Evolutionary conservation across 2,888 invertebrate species (phyloP).

Genomic region (Pseudococcus jackbeardsleyi): DNA sequence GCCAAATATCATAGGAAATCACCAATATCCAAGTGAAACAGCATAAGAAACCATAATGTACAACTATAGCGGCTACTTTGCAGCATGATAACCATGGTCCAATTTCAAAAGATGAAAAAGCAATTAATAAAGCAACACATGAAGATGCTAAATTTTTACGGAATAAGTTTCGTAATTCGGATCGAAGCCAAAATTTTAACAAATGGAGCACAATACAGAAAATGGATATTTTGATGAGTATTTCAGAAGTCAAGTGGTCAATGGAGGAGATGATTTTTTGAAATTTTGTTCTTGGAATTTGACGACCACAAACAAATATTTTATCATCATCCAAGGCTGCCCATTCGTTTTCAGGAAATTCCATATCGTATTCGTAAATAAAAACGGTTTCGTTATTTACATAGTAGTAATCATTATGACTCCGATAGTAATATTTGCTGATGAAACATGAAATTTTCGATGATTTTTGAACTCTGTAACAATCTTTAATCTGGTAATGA

Average conservation of each 20-base stretch:
- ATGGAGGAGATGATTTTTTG: background rate
- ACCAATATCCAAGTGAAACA: slow-evolving; percentile 74
- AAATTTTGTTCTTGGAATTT: background rate
- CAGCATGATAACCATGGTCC: slow-evolving; percentile 70
- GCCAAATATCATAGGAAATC: slow-evolving; percentile 73
- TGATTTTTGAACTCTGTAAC: background rate
- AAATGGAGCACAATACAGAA: slow-evolving; percentile 71
- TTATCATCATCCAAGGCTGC: too few relatives aligned
- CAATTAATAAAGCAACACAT: slow-evolving; percentile 71
- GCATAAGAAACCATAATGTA: slow-evolving; percentile 72
- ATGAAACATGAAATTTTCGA: background rate
- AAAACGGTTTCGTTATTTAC: slow-evolving; percentile 35
- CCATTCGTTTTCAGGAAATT: background rate
- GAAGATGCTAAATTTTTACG: slow-evolving; percentile 73
- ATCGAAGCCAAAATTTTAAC: slow-evolving; percentile 71
- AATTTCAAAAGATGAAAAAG: slow-evolving; percentile 71
- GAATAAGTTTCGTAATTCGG: slow-evolving; percentile 72
- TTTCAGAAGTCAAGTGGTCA: background rate
- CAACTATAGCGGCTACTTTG: slow-evolving; percentile 70
- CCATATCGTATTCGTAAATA: background rate
- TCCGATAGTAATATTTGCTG: background rate
- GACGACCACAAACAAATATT: slow-evolving; percentile 12
- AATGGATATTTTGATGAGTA: slow-evolving; percentile 69
- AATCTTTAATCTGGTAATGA: background rate
- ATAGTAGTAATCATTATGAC: background rate